Evolutionary conservation across 2,888 invertebrate species (phyloP).

Genomic region (Seladonia tumulorum): DNA sequence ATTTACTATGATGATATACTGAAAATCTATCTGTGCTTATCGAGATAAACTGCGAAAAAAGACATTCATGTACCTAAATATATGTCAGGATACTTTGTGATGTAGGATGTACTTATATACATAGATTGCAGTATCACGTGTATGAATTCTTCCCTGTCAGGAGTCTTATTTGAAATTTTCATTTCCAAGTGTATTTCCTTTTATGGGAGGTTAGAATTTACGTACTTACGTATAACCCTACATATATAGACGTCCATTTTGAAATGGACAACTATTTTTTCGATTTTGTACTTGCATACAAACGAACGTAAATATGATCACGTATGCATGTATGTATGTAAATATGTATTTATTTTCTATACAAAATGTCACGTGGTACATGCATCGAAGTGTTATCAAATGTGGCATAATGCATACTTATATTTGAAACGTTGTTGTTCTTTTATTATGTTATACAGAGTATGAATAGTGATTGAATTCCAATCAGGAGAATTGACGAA

Average conservation of each 20-base stretch:
- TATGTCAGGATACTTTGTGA: not conserved
- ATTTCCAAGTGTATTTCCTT: not conserved
- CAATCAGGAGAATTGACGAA: not conserved
- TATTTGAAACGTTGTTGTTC: not conserved
- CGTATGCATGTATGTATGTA: not conserved
- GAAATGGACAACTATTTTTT: not conserved
- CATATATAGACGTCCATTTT: not conserved
- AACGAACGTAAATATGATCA: not conserved
- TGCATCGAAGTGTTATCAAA: not conserved
- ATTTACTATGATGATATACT: not conserved
- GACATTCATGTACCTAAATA: not conserved
- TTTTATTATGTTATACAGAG: not conserved
- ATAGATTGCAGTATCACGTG: not conserved
- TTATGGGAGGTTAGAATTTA: not conserved
- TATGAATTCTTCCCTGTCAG: not conserved
- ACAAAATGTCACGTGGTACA: constrained; percentile 1
- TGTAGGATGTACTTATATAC: not conserved
- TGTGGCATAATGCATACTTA: not conserved
- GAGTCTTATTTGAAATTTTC: not conserved
- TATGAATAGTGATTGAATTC: not conserved
- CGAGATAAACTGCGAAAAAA: not conserved
- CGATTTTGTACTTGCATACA: not conserved
- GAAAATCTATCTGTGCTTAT: not conserved
- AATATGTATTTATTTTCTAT: not conserved
- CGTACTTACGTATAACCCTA: not conserved